A percentile compares a stretch with the other conserved stretches of the same genome.
These are phyloP conservation scores for Zelleria hepariella DNA, from an alignment of 2,888 invertebrate species.

Conservation along the genomic window DNA sequence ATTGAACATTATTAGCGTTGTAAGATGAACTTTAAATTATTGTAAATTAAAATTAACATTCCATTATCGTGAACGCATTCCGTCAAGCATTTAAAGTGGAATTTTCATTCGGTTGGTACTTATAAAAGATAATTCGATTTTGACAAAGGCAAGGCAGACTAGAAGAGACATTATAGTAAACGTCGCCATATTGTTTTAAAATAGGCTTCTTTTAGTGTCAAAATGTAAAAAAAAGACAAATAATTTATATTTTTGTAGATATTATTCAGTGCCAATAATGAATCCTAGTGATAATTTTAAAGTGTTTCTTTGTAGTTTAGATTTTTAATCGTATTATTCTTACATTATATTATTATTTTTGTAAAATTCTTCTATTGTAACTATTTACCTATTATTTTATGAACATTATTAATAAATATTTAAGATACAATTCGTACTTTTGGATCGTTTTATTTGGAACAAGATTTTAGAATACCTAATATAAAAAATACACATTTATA, in stretches of 20 bases:
- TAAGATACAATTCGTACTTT: neutral
- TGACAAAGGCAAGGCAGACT: too few relatives aligned
- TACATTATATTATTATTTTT: neutral
- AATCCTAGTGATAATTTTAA: slow-evolving; percentile 9
- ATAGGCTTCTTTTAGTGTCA: neutral
- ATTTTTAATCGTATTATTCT: too few relatives aligned
- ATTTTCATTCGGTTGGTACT: neutral
- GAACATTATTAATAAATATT: neutral
- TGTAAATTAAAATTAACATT: neutral
- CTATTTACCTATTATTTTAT: neutral
- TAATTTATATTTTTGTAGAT: slow-evolving; percentile 10
- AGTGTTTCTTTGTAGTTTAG: too few relatives aligned
- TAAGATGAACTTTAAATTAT: neutral
- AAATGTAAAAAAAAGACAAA: neutral
- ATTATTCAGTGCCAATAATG: slow-evolving; percentile 17
- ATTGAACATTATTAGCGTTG: neutral
- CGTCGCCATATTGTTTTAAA: too few relatives aligned
- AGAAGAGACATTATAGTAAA: too few relatives aligned
- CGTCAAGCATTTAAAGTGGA: neutral
- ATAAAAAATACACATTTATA: too few relatives aligned
- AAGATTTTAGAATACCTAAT: too few relatives aligned
- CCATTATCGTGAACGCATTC: neutral
- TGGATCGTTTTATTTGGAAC: neutral
- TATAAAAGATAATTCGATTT: too few relatives aligned
- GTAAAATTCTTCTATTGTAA: neutral